These are phyloP conservation scores for Hyperoplus lanceolatus DNA, from an alignment of 2,797 vertebrate species.

Conservation along the genomic window DNA sequence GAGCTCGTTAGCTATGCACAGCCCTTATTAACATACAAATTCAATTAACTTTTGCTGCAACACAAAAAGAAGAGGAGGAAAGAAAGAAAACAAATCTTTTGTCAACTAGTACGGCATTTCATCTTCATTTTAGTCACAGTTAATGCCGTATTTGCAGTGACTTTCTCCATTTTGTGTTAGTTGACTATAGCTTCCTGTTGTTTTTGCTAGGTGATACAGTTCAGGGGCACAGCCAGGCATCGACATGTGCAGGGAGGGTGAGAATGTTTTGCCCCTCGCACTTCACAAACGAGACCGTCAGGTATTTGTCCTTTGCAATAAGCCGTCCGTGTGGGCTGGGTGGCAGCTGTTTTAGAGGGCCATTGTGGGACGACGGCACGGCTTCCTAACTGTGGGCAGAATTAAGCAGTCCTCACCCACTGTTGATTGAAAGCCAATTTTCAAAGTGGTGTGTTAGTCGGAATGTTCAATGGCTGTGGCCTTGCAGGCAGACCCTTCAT, in stretches of 20 bases:
- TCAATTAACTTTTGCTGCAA: constrained; percentile 83
- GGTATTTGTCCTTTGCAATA: constrained; percentile 63
- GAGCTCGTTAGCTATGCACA: constrained; percentile 86
- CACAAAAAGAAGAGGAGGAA: constrained; percentile 59
- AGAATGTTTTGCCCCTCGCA: constrained; percentile 50
- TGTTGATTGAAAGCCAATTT: constrained; percentile 78
- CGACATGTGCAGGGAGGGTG: constrained; percentile 34
- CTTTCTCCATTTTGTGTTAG: constrained; percentile 56
- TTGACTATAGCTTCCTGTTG: constrained; percentile 63
- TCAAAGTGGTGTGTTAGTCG: constrained; percentile 63
- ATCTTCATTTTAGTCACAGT: constrained; percentile 62
- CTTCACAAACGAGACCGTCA: constrained; percentile 55
- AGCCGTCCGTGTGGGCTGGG: constrained; percentile 36
- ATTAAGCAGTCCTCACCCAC: constrained; percentile 43
- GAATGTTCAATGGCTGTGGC: constrained; percentile 61
- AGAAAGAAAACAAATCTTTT: constrained; percentile 80
- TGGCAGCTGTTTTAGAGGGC: constrained; percentile 56
- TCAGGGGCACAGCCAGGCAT: constrained; percentile 56
- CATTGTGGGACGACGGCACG: constrained; percentile 39
- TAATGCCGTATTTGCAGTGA: constrained; percentile 41
- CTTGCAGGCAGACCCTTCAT: constrained; percentile 65
- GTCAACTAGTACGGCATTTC: constrained; percentile 65
- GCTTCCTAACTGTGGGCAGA: constrained; percentile 46
- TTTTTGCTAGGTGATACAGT: constrained; percentile 59
- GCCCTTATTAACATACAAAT: constrained; percentile 89